phyloP scores from a whole-genome alignment of 2,888 invertebrate genomes.

The Cordilura impudica region DNA sequence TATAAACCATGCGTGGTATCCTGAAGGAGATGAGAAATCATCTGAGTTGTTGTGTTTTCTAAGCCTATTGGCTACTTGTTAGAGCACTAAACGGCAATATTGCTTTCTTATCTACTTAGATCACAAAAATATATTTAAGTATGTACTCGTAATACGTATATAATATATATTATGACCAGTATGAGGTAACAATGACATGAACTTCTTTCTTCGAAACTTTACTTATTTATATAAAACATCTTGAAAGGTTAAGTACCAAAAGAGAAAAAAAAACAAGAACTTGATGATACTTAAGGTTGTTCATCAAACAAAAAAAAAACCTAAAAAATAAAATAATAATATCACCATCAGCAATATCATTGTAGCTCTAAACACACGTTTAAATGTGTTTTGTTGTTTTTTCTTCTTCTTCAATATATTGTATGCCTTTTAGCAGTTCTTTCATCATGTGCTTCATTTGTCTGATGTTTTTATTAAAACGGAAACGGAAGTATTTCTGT shows the following conservation, averaged over 20 bases:
- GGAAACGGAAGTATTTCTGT: constrained; percentile 62
- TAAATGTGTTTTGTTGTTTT: constrained; percentile 4
- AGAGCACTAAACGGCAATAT: not conserved
- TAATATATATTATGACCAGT: constrained; percentile 24
- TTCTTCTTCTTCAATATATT: not conserved
- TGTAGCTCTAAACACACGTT: constrained; percentile 33
- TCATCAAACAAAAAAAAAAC: constrained; percentile 7
- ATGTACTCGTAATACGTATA: not conserved
- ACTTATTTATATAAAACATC: constrained; percentile 38
- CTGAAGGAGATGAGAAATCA: not conserved
- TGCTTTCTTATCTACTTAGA: not conserved
- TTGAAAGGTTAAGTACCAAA: constrained; percentile 60
- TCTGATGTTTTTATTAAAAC: constrained; percentile 51
- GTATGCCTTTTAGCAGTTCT: constrained; percentile 51
- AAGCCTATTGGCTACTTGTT: not conserved
- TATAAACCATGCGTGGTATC: not conserved
- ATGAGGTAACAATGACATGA: constrained; percentile 10
- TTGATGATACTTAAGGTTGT: constrained; percentile 45
- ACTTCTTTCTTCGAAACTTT: constrained; percentile 43
- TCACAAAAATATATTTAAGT: not conserved
- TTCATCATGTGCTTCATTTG: constrained; percentile 20
- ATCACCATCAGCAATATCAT: constrained; percentile 31
- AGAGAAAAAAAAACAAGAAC: not conserved
- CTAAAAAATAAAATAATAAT: constrained; percentile 16
- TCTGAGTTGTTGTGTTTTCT: not conserved